Base-by-base conservation (phyloP, 1,140 invertebrate genomes). In the Hirudo medicinalis region DNA sequence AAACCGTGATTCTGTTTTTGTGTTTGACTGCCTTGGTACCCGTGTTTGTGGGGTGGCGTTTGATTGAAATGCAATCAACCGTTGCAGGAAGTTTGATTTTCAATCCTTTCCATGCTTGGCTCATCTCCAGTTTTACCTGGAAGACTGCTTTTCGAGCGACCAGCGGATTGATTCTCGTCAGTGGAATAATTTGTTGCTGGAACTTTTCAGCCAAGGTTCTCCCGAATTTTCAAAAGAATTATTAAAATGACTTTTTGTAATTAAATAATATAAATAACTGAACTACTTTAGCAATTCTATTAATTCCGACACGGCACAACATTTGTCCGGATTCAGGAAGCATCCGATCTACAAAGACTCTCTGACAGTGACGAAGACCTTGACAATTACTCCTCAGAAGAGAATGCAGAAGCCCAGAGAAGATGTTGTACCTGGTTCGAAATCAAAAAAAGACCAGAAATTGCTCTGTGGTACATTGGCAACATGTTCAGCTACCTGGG, bases 51-150 rank as follows among this genome's bases (percentile, higher is more conserved):
- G 5, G 19, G 11, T 13, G 19, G 66, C 19, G 29, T 20, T 67
- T n/a, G 32, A 70, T 25, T 70, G 20, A 49, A 57, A 27, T 54
- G 15, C 57, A 54, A 36, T 36, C 32, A 36, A 36, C 32, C 6
- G 32, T 67, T 73, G 20, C 63, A 75, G 75, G 75, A 43, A 75
- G 75, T 67, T 72, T 75, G 54, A 25, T 75, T 11, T 75, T 75
- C 74, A 75, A 75, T 57, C 75, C 75, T 15, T 68, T 75, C 71
- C 72, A 75, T 68, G 75, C 73, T 29, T 71, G 60, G 72, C 63
- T 75, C 19, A 60, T 75, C 20, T 57, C 57, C 22, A 71, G 25
- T 11, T 75, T 71, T 54, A 74, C 63, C 25, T 74, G 73, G 73
- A 57, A 70, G 15, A 71, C 70, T 11, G 75, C 74, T 13, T 75